These are phyloP conservation scores for Drosophila suboccidentalis DNA, from an alignment of 2,888 invertebrate genomes.

Conservation along the genomic window DNA sequence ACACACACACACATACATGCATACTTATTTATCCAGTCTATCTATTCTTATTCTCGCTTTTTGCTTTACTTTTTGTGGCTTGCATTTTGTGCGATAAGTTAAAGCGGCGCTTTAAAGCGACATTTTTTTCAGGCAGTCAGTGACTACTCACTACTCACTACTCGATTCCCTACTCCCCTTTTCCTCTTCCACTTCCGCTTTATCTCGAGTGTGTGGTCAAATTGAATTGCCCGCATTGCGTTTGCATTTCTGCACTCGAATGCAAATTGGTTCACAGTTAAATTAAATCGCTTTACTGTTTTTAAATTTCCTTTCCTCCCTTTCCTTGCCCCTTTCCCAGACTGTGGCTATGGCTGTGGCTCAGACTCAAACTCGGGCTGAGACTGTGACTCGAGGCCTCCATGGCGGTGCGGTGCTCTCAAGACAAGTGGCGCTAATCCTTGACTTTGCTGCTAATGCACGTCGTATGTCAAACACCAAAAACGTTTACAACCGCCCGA, in stretches of 20 bases:
- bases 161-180: neutral
- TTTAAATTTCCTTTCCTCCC: neutral
- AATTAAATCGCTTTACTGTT: slow-evolving; percentile 66
- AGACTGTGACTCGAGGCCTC: slow-evolving; percentile 28
- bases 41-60: slow-evolving; percentile 5
- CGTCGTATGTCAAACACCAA: slow-evolving; percentile 81
- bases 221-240: slow-evolving; percentile 72
- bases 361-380: neutral
- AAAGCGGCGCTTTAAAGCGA: slow-evolving; percentile 37
- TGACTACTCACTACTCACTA: neutral
- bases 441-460: slow-evolving; percentile 81
- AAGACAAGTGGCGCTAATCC: slow-evolving; percentile 80
- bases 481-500: slow-evolving; percentile 66
- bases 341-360: slow-evolving; percentile 2
- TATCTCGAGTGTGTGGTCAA: slow-evolving; percentile 44
- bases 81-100: slow-evolving; percentile 39
- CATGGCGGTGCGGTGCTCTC: slow-evolving; percentile 51
- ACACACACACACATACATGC: slow-evolving; percentile 12
- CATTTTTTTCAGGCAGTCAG: neutral
- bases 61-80: neutral
- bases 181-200: neutral
- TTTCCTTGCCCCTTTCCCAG: neutral
- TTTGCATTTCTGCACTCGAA: slow-evolving; percentile 28
- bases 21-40: slow-evolving; percentile 35
- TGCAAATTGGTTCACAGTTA: slow-evolving; percentile 71